Percentiles rank a stretch among this genome's conserved stretches.
Evolutionary conservation across 1,140 invertebrate species (phyloP).

Genomic region (Melanaphis sacchari): DNA sequence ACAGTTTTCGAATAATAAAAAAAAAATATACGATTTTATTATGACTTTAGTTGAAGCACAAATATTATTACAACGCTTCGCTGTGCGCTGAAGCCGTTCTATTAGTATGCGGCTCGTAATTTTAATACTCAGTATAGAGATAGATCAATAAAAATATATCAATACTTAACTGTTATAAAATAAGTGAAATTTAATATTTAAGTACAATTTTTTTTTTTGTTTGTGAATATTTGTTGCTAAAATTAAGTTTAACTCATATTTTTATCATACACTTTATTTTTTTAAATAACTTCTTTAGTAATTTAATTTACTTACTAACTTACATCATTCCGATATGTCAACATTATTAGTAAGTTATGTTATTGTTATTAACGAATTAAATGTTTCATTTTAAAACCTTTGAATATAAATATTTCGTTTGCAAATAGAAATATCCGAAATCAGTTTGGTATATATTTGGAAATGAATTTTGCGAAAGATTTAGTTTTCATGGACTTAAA

Average conservation of each 20-base stretch:
- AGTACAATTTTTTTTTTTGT: background rate
- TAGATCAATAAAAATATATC: background rate
- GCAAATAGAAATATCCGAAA: conserved; percentile 73
- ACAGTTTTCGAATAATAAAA: background rate
- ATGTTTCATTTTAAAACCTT: background rate
- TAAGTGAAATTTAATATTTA: background rate
- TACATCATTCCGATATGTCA: background rate
- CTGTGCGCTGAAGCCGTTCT: background rate
- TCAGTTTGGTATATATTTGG: conserved; percentile 91
- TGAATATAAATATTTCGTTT: background rate
- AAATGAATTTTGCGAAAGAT: conserved; percentile 66
- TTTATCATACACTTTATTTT: too few relatives aligned
- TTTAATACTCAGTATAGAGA: background rate
- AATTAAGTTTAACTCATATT: background rate
- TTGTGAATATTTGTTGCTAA: background rate
- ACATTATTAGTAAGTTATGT: background rate
- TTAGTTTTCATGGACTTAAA: conserved; percentile 7
- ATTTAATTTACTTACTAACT: background rate
- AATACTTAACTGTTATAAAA: background rate
- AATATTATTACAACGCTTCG: background rate
- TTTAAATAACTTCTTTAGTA: background rate
- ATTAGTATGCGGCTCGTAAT: background rate
- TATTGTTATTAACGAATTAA: background rate
- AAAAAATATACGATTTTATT: background rate
- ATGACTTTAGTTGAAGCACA: background rate